Conservation (phyloP, 2,113 vertebrate genomes). For the Dromaius novaehollandiae region DNA sequence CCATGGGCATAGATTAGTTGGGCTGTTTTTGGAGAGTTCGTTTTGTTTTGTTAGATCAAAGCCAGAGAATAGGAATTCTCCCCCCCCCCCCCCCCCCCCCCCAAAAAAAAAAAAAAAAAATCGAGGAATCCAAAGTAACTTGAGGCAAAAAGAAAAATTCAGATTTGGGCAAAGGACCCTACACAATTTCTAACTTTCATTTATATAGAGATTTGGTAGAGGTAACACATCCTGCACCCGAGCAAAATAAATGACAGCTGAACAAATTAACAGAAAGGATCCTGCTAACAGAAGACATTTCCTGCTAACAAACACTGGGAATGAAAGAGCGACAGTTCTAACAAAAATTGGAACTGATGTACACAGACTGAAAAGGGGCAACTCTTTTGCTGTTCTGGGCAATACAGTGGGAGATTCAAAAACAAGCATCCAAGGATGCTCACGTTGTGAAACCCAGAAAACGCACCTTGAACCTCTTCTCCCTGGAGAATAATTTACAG, state of each 20-base stretch:
- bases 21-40: neutral
- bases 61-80: neutral
- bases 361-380: neutral
- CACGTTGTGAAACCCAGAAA: neutral
- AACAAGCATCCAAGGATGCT: neutral
- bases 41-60: neutral
- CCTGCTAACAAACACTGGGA: neutral
- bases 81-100: too few relatives aligned
- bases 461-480: neutral
- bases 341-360: neutral
- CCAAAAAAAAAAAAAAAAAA: neutral
- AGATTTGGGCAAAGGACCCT: neutral
- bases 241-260: neutral
- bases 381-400: neutral
- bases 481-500: neutral
- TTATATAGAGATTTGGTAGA: neutral
- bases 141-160: neutral
- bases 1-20: neutral
- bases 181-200: neutral
- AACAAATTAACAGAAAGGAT: neutral
- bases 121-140: neutral
- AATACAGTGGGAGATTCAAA: neutral
- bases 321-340: neutral
- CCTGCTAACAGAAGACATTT: neutral
- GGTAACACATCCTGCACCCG: neutral